These are phyloP conservation scores for Drosophila parthenogenetica DNA, from an alignment of 2,888 invertebrate species.

Conservation along the genomic window DNA sequence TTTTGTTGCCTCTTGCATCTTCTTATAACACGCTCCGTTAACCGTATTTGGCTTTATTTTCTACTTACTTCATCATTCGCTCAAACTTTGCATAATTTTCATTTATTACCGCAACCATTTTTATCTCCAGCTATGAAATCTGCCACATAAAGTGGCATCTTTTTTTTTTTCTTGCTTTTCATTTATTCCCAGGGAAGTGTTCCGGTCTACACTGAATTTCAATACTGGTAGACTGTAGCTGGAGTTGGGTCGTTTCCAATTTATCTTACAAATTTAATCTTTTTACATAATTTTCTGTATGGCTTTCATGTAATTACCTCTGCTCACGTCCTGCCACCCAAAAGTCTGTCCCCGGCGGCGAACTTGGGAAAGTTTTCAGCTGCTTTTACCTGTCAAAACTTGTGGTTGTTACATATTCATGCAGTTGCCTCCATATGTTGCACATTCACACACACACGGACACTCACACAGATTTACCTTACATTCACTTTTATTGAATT, in stretches of 20 bases:
- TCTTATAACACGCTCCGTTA: conserved; percentile 80
- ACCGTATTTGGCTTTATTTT: conserved; percentile 67
- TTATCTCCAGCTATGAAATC: conserved; percentile 64
- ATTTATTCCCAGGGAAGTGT: conserved; percentile 67
- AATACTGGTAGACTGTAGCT: background rate
- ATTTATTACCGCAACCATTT: conserved; percentile 77
- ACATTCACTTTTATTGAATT: conserved; percentile 25
- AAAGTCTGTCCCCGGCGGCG: background rate
- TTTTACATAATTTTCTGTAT: conserved; percentile 76
- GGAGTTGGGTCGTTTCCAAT: conserved; percentile 54
- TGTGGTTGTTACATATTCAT: conserved; percentile 26
- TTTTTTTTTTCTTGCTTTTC: conserved; percentile 20
- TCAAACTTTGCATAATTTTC: conserved; percentile 78
- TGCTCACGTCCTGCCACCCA: conserved; percentile 32
- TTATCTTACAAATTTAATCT: conserved; percentile 80
- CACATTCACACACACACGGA: conserved; percentile 4
- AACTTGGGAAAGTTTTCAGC: conserved; percentile 70
- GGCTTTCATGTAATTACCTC: conserved; percentile 79
- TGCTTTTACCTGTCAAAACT: conserved; percentile 50
- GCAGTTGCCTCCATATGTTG: conserved; percentile 18
- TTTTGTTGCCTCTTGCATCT: conserved; percentile 43
- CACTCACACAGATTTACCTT: background rate
- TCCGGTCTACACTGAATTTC: conserved; percentile 43
- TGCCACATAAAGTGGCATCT: conserved; percentile 58
- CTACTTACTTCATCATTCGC: conserved; percentile 75